These are phyloP conservation scores for Anorthoa munda DNA, from an alignment of 2,888 invertebrate species.

Conservation along the genomic window DNA sequence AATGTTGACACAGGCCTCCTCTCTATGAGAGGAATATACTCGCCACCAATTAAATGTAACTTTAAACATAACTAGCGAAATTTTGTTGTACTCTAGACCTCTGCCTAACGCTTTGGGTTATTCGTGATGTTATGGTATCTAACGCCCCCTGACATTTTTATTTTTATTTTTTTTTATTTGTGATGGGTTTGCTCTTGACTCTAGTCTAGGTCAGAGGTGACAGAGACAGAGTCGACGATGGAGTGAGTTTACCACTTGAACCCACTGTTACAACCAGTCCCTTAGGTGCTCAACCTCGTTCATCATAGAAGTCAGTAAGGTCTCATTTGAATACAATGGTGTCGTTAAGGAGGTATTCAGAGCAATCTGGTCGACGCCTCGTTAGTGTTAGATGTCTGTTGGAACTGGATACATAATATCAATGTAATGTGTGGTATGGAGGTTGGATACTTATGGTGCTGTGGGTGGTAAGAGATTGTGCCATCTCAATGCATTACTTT, in stretches of 20 bases:
- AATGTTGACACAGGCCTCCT: no score
- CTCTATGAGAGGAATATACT: no score
- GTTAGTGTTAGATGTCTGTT: not conserved
- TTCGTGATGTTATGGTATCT: no score
- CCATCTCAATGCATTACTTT: not conserved
- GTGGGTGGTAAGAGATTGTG: not conserved
- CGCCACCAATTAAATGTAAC: no score
- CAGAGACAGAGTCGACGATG: no score
- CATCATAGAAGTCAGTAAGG: constrained; percentile 25
- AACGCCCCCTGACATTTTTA: not conserved
- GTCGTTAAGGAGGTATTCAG: constrained; percentile 29
- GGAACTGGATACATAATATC: constrained; percentile 33
- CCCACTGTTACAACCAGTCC: constrained; percentile 6
- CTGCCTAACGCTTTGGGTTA: no score
- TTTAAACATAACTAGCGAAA: no score
- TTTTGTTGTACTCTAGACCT: not conserved
- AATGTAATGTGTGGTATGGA: not conserved
- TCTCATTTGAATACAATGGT: constrained; percentile 63
- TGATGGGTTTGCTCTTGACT: no score
- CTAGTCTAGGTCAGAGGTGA: no score
- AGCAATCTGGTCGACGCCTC: constrained; percentile 33
- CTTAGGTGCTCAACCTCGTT: constrained; percentile 31
- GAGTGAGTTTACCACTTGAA: no score
- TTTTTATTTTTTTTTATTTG: no score
- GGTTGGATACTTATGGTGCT: not conserved